Evolutionary conservation across 2,797 vertebrate genomes (phyloP).

Genomic region (Eupleurogrammus muticus): DNA sequence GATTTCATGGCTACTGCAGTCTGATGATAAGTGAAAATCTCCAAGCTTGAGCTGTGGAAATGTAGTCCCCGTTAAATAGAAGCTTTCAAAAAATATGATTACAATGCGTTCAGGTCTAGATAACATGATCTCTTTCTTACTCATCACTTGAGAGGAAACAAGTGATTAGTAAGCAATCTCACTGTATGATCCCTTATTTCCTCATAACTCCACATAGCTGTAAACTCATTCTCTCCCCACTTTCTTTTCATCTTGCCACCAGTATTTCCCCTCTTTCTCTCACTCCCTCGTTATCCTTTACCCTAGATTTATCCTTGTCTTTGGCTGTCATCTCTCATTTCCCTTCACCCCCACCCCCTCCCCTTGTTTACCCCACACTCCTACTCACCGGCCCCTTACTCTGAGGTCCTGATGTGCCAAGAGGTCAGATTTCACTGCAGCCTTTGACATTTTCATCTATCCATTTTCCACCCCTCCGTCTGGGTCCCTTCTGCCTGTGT

Average conservation of each 20-base stretch:
- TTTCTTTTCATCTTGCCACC: conserved; percentile 14
- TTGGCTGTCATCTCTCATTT: conserved; percentile 38
- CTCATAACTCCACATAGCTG: conserved; percentile 10
- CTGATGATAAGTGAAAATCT: conserved; percentile 24
- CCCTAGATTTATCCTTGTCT: conserved; percentile 30
- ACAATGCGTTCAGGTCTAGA: not conserved
- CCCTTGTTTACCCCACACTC: not conserved
- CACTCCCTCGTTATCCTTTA: conserved; percentile 6
- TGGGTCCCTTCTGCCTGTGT: conserved; percentile 43
- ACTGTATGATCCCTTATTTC: not conserved
- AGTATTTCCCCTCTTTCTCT: conserved; percentile 25
- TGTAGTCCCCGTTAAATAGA: not conserved
- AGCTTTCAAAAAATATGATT: not conserved
- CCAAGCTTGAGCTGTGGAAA: not conserved
- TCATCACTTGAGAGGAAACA: conserved; percentile 3
- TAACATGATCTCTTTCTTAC: conserved; percentile 23
- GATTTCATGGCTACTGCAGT: conserved; percentile 34
- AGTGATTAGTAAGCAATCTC: not conserved
- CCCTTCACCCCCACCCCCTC: conserved; percentile 2
- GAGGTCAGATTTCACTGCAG: conserved; percentile 71
- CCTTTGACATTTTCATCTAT: conserved; percentile 70
- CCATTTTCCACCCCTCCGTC: conserved; percentile 31
- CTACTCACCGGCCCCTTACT: conserved; percentile 1
- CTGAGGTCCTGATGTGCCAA: conserved; percentile 43
- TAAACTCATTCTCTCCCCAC: not conserved